These are phyloP conservation scores for Corynorhinus townsendii DNA, from an alignment of 2,113 vertebrate species.

Conservation along the genomic window DNA sequence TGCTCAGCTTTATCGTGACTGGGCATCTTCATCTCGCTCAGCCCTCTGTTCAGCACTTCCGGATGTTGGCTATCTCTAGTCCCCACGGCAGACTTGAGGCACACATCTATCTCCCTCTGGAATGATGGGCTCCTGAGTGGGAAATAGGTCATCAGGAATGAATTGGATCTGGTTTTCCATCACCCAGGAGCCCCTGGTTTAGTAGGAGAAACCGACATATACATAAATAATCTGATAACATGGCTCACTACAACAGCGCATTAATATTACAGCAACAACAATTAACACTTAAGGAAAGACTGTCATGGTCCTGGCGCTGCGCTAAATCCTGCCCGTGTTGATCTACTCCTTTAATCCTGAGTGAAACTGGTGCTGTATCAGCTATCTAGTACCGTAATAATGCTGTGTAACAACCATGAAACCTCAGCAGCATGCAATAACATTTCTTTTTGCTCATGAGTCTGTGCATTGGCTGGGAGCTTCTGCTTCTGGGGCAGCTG, in stretches of 20 bases:
- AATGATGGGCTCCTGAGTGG: slow-evolving; percentile 1
- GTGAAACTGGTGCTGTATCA: not conserved
- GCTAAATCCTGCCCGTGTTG: not conserved
- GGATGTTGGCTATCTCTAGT: not conserved
- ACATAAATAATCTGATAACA: not conserved
- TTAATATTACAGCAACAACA: not conserved
- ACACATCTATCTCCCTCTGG: not conserved
- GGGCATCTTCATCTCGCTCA: not conserved
- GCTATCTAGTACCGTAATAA: not conserved
- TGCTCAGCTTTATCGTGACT: not conserved
- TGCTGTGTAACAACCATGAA: slow-evolving; percentile 17
- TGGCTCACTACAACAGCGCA: not conserved
- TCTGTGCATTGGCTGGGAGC: not conserved
- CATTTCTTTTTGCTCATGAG: not conserved
- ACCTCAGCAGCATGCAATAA: not conserved
- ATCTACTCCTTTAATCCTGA: not conserved
- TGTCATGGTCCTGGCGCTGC: not conserved
- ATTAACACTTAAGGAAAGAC: not conserved
- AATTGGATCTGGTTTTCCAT: not conserved
- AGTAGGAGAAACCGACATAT: not conserved
- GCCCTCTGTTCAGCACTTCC: not conserved
- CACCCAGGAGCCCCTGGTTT: not conserved
- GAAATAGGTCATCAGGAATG: slow-evolving; percentile 1
- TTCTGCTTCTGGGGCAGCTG: not conserved
- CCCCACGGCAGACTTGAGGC: not conserved